Base-by-base conservation (phyloP, 2,113 vertebrate species). In the Pseudorhombus dupliciocellatus region DNA sequence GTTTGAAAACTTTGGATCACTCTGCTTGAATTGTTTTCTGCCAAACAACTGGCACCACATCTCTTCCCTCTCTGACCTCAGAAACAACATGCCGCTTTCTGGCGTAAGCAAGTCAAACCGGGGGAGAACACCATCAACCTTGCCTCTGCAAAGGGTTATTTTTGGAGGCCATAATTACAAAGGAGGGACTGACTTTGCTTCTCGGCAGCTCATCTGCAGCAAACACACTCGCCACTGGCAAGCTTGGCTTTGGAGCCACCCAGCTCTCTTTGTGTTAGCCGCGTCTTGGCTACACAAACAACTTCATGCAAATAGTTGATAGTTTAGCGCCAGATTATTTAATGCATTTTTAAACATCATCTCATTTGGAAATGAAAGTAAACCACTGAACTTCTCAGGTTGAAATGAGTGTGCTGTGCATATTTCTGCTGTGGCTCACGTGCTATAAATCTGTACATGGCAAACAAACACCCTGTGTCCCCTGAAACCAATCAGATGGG, bases 151-250 rank as follows among this genome's bases (percentile, higher is more conserved):
- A 12, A 51, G 34, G 73, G 80, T 83, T 91, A 90, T 92, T 92
- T 88, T 84, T 34, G 72, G 85, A 75, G 61, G 42, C 67, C 70
- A 58, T 90, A 93, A 93, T 92, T 93, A 93, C 84, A 89, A 84
- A 88, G 92, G 80, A 87, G 89, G 84, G 67, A 83, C 70, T 73
- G 64, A 83, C 66, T 89, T 67, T 52, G 70, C 85, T 85, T 83
- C 80, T 74, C 51, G 5, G 73, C 66, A 37, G 65, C 59, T 79
- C 76, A 54, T 67, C 77, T 66, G 51, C 78, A 84, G 71, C 69
- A 80, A 78, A 79, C 73, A 0, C 77, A 66, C 79, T 75, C 81
- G 65, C 64, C 54, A 40, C 75, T 57, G 77, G 71, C 52, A 44
- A 48, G 18, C 62, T 37, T 71, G 28, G 57, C 75, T 56, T 64